A percentile compares a stretch with the other conserved stretches of the same genome.
Conservation (phyloP, 2,797 vertebrate genomes). For the Trichosurus vulpecula region DNA sequence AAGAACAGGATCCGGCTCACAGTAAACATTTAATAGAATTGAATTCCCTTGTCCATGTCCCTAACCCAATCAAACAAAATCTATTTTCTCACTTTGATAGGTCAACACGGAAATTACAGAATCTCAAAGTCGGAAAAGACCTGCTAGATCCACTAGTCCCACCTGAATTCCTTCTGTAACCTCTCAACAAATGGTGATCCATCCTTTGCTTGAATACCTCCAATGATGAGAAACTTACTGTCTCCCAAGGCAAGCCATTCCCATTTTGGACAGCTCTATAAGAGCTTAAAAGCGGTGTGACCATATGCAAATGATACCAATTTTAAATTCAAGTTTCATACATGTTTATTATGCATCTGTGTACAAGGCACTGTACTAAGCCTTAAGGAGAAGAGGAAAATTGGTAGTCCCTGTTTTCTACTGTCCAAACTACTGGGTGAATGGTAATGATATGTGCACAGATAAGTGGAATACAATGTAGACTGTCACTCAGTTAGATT, state of each 20-base stretch:
- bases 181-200: neutral
- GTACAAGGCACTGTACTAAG: neutral
- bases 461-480: neutral
- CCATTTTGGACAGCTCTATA: neutral
- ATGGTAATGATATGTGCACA: neutral
- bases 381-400: neutral
- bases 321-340: neutral
- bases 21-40: neutral
- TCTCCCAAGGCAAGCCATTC: neutral
- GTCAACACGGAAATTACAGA: neutral
- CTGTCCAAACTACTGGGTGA: neutral
- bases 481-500: neutral
- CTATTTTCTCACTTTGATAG: neutral
- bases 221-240: neutral
- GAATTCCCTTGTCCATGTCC: neutral
- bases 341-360: neutral
- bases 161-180: neutral
- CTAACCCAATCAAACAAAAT: neutral
- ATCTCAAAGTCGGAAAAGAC: neutral
- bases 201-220: neutral
- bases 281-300: neutral
- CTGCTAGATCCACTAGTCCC: neutral
- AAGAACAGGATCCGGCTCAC: neutral
- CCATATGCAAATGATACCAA: neutral
- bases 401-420: neutral